Evolutionary conservation across 2,797 vertebrate species (phyloP).

Genomic region (Galagoides demidoff): DNA sequence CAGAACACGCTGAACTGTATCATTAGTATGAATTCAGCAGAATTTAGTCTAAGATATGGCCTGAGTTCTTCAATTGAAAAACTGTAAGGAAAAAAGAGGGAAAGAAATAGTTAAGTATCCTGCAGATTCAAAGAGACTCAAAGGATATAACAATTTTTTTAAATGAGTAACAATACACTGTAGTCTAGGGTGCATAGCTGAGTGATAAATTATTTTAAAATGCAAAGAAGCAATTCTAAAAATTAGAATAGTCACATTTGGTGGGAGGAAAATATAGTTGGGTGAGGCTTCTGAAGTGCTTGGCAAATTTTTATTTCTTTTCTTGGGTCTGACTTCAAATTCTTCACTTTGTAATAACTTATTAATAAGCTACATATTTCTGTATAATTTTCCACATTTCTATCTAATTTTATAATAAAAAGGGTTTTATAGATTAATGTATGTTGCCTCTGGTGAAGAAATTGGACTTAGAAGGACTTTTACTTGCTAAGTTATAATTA

Average conservation of each 20-base stretch:
- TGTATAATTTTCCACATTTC: background rate
- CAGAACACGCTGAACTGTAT: background rate
- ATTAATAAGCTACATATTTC: background rate
- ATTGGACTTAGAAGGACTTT: background rate
- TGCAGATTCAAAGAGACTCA: background rate
- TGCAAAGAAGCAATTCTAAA: background rate
- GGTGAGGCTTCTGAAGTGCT: background rate
- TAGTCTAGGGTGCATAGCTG: background rate
- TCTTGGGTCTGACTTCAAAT: constrained; percentile 2
- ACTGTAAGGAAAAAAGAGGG: background rate
- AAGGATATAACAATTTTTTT: background rate
- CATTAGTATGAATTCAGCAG: constrained; percentile 19
- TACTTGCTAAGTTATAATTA: background rate
- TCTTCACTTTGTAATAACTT: background rate
- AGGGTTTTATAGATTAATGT: background rate
- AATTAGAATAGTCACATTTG: background rate
- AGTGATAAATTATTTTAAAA: background rate
- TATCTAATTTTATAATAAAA: constrained; percentile 56
- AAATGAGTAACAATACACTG: background rate
- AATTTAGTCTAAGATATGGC: background rate
- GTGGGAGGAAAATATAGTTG: background rate
- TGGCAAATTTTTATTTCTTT: background rate
- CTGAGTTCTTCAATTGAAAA: constrained; percentile 40
- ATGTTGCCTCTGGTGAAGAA: constrained; percentile 15
- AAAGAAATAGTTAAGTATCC: background rate